Base-by-base conservation (phyloP, 2,797 vertebrate genomes). In the Astyanax mexicanus region DNA sequence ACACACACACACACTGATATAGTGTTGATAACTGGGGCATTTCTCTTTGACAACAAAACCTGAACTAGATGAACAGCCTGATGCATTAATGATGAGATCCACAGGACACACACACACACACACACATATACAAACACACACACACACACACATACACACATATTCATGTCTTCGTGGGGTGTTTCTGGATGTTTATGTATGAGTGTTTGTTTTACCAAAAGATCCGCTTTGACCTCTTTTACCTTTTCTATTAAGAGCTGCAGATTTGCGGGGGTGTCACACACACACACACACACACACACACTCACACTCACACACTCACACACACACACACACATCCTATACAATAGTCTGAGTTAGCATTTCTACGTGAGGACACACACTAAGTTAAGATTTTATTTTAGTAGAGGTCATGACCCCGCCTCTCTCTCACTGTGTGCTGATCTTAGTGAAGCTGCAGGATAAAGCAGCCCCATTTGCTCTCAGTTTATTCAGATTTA, bases 401-500 rank as follows among this genome's bases (percentile, higher is more conserved):
- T 32, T n/a, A n/a, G n/a, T n/a, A n/a, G n/a, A n/a, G n/a, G n/a
- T 10, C 6, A 6, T 7, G 1, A 7, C 9, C 38, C 40, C 47
- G 15, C 47, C 2, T 47, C 17, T 23, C 7, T 21, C 47, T 21
- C 6, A 40, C 57, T 27, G 45, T 27, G 6, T 64, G 58, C 32
- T 47, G 27, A 54, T 19, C 51, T 23, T 29, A 45, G 32, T 27
- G 55, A 65, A 35, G 47, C 35, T 74, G 51, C 25, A 54, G 9
- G 42, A 75, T 67, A 67, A 67, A 3, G 9, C 52, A 58, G 19
- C 29, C 75, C 55, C 27, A 25, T 49, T 66, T 32, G 65, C 52
- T 1, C 19, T 57, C 29, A n/a, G 23, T 67, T 74, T 58, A 67
- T 75, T 35, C 47, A 44, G 61, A 67, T 75, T 35, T 47, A 44